phyloP scores from a whole-genome alignment of 2,113 vertebrate species.

The Phocoena sinus region DNA sequence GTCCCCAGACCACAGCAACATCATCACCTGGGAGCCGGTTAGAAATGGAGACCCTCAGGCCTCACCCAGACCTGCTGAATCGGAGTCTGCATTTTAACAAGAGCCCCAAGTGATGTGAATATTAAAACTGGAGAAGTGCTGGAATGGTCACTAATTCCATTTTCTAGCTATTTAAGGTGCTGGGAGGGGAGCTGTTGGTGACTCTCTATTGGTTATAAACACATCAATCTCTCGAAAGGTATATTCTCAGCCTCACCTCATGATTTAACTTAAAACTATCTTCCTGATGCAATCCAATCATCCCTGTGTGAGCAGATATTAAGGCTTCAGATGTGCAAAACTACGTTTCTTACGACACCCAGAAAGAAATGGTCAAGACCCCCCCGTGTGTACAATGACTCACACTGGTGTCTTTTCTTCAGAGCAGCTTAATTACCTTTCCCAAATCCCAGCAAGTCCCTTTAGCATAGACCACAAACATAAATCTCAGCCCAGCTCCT shows the following conservation, averaged over 20 bases:
- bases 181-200: background rate
- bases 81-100: background rate
- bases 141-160: background rate
- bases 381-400: background rate
- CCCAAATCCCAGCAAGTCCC: background rate
- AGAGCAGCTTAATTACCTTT: background rate
- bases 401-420: background rate
- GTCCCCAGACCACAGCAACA: background rate
- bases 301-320: background rate
- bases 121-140: background rate
- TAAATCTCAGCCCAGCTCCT: constrained; percentile 6
- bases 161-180: background rate
- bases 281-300: background rate
- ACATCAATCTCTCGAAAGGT: background rate
- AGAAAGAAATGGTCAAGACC: background rate
- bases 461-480: background rate
- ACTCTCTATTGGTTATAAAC: background rate
- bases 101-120: background rate
- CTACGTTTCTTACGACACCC: background rate
- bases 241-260: background rate
- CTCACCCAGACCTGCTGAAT: background rate
- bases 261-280: background rate
- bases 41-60: background rate
- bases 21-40: background rate
- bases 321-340: background rate